These are phyloP conservation scores for Onychostruthus taczanowskii DNA, from an alignment of 2,113 vertebrate species.

Conservation along the genomic window DNA sequence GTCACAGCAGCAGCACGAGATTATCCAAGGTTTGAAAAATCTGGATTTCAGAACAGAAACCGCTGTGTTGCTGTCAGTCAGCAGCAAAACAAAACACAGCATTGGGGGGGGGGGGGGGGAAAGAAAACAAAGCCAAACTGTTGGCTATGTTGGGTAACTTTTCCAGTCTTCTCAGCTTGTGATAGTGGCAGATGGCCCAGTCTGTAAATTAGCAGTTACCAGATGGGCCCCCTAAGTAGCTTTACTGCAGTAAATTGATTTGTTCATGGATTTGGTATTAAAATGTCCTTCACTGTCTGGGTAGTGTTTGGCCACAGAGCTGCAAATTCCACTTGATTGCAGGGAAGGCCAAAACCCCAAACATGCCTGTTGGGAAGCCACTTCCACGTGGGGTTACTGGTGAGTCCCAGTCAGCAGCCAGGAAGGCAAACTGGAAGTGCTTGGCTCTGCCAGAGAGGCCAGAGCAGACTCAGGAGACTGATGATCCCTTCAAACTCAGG, in stretches of 20 bases:
- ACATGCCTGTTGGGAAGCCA: background rate
- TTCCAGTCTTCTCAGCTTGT: constrained; percentile 26
- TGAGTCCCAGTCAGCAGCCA: background rate
- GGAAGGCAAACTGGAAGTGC: background rate
- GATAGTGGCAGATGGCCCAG: constrained; percentile 59
- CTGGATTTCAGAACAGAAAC: constrained; percentile 28
- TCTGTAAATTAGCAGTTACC: constrained; percentile 63
- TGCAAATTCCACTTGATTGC: background rate
- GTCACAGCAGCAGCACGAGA: background rate
- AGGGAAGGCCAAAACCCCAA: background rate
- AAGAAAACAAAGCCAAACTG: constrained; percentile 50
- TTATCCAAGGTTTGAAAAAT: background rate
- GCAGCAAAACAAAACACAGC: background rate
- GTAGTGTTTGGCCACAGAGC: background rate
- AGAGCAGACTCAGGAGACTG: background rate
- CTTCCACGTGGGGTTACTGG: rapidly evolving
- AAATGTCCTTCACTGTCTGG: constrained; percentile 44
- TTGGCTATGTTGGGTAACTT: constrained; percentile 42
- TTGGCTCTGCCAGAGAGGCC: background rate
- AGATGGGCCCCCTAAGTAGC: constrained; percentile 66
- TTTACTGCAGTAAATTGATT: constrained; percentile 66
- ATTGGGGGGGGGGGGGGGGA: rapidly evolving
- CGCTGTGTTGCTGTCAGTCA: background rate
- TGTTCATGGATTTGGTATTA: constrained; percentile 52
- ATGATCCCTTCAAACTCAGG: background rate